Conservation (phyloP, 2,797 vertebrate species). For the Lithobates sylvaticus region DNA sequence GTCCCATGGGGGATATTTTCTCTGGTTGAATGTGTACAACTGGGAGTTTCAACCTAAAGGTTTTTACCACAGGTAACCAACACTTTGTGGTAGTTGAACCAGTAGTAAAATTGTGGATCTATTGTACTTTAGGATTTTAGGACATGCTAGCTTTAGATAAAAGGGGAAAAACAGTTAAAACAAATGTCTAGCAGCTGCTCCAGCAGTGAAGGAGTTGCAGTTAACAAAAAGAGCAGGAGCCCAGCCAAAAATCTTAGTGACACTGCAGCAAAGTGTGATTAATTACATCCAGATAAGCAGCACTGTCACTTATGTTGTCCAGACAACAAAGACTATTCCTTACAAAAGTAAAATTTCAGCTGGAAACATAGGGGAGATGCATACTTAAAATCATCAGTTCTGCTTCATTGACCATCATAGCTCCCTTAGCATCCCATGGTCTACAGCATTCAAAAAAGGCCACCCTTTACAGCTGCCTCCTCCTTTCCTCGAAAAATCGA, state of each 20-base stretch:
- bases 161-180: not conserved
- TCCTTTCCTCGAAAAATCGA: slow-evolving; percentile 45
- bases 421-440: slow-evolving; percentile 46
- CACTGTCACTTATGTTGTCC: slow-evolving; percentile 36
- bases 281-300: slow-evolving; percentile 28
- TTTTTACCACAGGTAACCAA: not conserved
- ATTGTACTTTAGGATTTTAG: not conserved
- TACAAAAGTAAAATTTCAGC: slow-evolving; percentile 44
- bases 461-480: slow-evolving; percentile 14
- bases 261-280: slow-evolving; percentile 33
- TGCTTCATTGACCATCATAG: slow-evolving; percentile 42
- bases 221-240: not conserved
- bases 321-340: slow-evolving; percentile 27
- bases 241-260: not conserved
- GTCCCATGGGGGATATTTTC: too few relatives aligned
- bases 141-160: not conserved
- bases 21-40: too few relatives aligned
- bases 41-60: not conserved
- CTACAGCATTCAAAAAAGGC: slow-evolving; percentile 38
- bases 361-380: slow-evolving; percentile 32
- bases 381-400: slow-evolving; percentile 46
- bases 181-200: not conserved
- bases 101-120: not conserved
- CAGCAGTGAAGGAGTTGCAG: slow-evolving; percentile 9
- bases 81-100: too few relatives aligned